These are phyloP conservation scores for Margarornis squamiger DNA, from an alignment of 2,797 vertebrate species.

Conservation along the genomic window DNA sequence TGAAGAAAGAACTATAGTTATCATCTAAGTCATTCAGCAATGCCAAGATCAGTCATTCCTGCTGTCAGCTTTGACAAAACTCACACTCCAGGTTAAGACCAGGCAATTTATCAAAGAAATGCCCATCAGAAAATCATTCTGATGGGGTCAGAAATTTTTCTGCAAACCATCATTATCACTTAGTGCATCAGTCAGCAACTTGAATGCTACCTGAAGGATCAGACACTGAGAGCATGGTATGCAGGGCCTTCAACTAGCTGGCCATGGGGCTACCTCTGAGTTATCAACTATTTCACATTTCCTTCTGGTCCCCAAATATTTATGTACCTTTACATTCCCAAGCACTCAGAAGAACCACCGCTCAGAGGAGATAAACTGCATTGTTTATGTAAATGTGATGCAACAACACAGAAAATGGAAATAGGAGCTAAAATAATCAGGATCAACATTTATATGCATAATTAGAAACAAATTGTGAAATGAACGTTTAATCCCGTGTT, in stretches of 20 bases:
- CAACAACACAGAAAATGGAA: not conserved
- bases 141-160: conserved; percentile 35
- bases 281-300: not conserved
- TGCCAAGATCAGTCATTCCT: not conserved
- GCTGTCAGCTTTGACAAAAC: conserved; percentile 15
- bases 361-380: not conserved
- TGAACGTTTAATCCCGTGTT: not conserved
- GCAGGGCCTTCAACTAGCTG: not conserved
- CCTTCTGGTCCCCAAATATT: not conserved
- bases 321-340: not conserved
- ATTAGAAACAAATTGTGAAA: not conserved
- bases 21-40: not conserved
- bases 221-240: not conserved
- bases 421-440: not conserved
- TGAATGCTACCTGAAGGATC: not conserved
- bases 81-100: not conserved
- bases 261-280: not conserved
- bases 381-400: not conserved
- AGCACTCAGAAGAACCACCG: not conserved
- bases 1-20: not conserved
- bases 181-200: not conserved
- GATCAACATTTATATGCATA: not conserved
- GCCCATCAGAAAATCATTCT: conserved; percentile 31
- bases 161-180: conserved; percentile 27
- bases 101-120: conserved; percentile 32